These are phyloP conservation scores for Psammodynastes pulverulentus DNA, from an alignment of 2,113 vertebrate genomes.

Conservation along the genomic window DNA sequence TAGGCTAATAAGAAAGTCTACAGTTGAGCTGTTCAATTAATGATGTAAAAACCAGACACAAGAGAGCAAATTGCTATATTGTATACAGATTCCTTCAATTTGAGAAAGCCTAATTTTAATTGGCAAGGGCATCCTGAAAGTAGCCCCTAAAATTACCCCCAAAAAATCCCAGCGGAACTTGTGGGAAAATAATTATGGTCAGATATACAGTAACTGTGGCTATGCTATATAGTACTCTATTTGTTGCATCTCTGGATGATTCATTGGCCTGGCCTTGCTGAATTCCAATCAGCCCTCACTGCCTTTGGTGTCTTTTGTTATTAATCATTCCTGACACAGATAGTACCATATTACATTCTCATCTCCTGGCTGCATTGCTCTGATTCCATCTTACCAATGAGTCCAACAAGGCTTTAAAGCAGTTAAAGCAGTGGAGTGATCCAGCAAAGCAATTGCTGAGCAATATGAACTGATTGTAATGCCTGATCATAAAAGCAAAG, in stretches of 20 bases:
- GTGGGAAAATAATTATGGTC: background rate
- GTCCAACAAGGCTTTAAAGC: background rate
- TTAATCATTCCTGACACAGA: background rate
- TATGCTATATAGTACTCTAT: background rate
- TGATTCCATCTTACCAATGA: background rate
- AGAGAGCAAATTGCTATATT: background rate
- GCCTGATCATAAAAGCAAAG: background rate
- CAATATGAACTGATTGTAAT: background rate
- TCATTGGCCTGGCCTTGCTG: background rate
- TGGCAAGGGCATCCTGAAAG: background rate
- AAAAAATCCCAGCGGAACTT: background rate
- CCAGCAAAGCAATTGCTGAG: background rate
- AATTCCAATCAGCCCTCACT: background rate
- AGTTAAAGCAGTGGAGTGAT: background rate
- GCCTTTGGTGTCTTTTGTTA: background rate
- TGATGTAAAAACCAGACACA: background rate
- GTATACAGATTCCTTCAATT: background rate
- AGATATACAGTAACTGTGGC: background rate
- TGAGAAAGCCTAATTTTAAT: background rate
- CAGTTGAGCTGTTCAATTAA: background rate
- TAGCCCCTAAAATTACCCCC: background rate
- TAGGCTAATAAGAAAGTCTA: background rate
- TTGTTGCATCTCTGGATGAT: background rate
- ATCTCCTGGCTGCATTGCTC: background rate
- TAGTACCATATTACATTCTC: no score